These are phyloP conservation scores for Prionailurus viverrinus DNA, from an alignment of 2,113 vertebrate species.

Conservation along the genomic window DNA sequence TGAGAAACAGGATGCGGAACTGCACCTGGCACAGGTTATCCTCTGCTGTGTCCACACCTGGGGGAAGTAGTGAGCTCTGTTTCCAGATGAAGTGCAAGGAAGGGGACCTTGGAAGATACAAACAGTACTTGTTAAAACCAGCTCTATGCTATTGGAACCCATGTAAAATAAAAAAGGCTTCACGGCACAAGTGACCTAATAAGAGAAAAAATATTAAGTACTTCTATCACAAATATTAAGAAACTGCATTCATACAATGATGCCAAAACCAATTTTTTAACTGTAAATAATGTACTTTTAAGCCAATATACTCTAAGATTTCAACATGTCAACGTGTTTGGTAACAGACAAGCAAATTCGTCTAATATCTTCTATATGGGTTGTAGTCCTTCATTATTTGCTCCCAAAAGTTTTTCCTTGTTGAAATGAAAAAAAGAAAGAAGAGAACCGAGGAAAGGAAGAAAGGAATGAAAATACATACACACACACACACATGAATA, in stretches of 20 bases:
- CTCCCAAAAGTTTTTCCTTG: slow-evolving; percentile 1
- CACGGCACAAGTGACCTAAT: neutral
- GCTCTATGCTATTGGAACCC: neutral
- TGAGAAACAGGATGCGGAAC: neutral
- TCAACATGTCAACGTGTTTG: neutral
- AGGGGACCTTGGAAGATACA: neutral
- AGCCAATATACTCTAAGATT: neutral
- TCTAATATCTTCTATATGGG: neutral
- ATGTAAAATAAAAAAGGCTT: neutral
- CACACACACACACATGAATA: neutral
- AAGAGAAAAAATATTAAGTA: neutral
- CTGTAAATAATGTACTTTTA: neutral
- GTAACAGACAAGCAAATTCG: neutral
- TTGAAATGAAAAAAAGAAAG: neutral
- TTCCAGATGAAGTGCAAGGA: neutral
- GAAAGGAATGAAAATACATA: neutral
- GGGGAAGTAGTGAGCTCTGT: neutral
- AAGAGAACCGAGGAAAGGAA: neutral
- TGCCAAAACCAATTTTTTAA: neutral
- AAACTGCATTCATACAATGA: neutral
- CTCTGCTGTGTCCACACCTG: neutral
- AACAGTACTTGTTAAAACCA: neutral
- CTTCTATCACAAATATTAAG: neutral
- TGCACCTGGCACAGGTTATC: neutral
- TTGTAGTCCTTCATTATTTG: neutral